A percentile compares a stretch with the other conserved stretches of the same genome.
These are phyloP conservation scores for Coturnix japonica DNA, from an alignment of 2,113 vertebrate genomes.

Conservation along the genomic window DNA sequence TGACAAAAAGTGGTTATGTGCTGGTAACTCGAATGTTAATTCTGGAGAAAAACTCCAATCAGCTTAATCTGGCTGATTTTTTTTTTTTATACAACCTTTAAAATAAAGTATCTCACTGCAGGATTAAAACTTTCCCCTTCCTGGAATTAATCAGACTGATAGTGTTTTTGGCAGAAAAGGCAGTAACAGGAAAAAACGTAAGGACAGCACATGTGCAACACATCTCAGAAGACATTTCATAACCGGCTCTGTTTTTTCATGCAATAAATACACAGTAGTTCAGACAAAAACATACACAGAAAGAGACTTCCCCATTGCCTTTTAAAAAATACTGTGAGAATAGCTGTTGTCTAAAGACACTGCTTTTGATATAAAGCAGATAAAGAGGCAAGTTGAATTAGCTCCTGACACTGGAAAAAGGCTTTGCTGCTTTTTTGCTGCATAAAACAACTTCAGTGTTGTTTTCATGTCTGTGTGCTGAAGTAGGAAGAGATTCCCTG, in stretches of 20 bases:
- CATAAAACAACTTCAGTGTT: too few species aligned
- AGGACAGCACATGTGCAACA: background rate
- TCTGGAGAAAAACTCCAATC: background rate
- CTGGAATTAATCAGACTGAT: constrained; percentile 35
- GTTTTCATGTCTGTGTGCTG: background rate
- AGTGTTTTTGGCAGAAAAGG: constrained; percentile 21
- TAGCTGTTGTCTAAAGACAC: background rate
- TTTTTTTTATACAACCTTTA: background rate
- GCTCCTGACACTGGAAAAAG: background rate
- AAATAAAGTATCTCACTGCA: constrained; percentile 10
- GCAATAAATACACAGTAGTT: background rate
- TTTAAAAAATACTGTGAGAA: background rate
- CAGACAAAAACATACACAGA: background rate
- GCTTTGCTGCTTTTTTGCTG: background rate
- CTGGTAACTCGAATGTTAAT: background rate
- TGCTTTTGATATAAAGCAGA: background rate
- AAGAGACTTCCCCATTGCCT: background rate
- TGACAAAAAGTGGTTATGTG: background rate
- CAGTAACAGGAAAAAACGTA: background rate
- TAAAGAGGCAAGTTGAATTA: background rate
- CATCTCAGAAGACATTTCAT: background rate
- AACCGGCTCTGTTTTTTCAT: background rate
- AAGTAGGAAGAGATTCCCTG: background rate
- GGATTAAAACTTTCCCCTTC: constrained; percentile 16
- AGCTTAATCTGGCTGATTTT: background rate